Percentiles rank a stretch among this genome's conserved stretches.
Conservation (phyloP, 2,113 vertebrate genomes). For the Percopsis transmontana region DNA sequence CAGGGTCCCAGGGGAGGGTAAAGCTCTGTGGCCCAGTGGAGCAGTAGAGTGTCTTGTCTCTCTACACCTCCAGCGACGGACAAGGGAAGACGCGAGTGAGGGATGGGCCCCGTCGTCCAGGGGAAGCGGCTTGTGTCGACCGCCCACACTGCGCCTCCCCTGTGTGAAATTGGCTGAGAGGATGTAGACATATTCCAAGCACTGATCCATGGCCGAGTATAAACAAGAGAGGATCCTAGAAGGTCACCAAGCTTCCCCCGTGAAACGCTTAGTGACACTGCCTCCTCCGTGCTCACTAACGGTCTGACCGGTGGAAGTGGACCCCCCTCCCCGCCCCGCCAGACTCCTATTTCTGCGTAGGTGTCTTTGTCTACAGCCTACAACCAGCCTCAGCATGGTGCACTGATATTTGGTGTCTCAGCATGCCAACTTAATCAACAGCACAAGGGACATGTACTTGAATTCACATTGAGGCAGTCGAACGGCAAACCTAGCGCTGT, state of each 20-base stretch:
- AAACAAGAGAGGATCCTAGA: constrained; percentile 79
- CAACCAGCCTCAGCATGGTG: constrained; percentile 53
- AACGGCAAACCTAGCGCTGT: constrained; percentile 37
- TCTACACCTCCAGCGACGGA: constrained; percentile 61
- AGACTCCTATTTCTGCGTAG: constrained; percentile 44
- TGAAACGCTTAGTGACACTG: constrained; percentile 77
- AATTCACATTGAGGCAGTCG: constrained; percentile 56
- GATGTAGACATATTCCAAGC: constrained; percentile 85
- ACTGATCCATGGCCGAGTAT: constrained; percentile 82
- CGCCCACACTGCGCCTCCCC: constrained; percentile 76
- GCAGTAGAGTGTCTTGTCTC: constrained; percentile 70
- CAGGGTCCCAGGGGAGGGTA: constrained; percentile 55
- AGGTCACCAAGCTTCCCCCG: constrained; percentile 75
- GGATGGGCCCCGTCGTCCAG: constrained; percentile 72
- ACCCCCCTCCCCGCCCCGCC: constrained; percentile 32
- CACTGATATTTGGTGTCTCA: constrained; percentile 75
- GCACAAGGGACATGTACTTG: constrained; percentile 51
- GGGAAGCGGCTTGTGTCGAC: constrained; percentile 76
- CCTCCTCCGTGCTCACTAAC: constrained; percentile 66
- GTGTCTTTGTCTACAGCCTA: constrained; percentile 41
- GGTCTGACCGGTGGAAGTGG: constrained; percentile 67
- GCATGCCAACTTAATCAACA: constrained; percentile 68
- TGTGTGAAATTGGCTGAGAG: constrained; percentile 84
- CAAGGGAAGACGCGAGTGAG: constrained; percentile 62
- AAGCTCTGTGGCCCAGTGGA: constrained; percentile 74